A percentile compares a stretch with the other conserved stretches of the same genome.
Conservation (phyloP, 2,113 vertebrate genomes). For the Hippoglossus stenolepis region DNA sequence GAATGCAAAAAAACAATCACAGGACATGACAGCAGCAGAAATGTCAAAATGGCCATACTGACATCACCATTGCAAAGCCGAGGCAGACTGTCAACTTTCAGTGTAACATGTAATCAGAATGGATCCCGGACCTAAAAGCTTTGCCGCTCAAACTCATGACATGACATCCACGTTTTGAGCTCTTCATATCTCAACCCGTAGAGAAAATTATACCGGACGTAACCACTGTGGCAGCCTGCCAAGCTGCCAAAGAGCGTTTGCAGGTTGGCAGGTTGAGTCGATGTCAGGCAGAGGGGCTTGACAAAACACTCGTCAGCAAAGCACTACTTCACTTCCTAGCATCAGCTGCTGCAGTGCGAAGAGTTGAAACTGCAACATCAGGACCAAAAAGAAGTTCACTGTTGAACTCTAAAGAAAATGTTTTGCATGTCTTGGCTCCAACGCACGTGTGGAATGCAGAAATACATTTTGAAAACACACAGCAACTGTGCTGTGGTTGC, state of each 20-base stretch:
- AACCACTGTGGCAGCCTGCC: constrained; percentile 19
- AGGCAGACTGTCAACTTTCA: constrained; percentile 8
- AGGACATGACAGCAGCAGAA: constrained; percentile 7
- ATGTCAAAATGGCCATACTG: constrained; percentile 23
- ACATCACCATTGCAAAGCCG: constrained; percentile 32
- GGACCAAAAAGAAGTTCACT: too few species aligned
- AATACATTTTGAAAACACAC: background rate
- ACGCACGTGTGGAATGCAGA: background rate
- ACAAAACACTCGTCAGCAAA: constrained; percentile 6
- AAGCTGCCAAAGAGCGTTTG: constrained; percentile 14
- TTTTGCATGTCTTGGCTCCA: too few species aligned
- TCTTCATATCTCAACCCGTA: constrained; percentile 15
- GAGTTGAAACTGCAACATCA: background rate
- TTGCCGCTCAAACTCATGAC: constrained; percentile 13
- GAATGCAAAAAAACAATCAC: constrained; percentile 13
- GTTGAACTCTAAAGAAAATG: too few species aligned
- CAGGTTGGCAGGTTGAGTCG: constrained; percentile 22
- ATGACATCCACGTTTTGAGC: constrained; percentile 28
- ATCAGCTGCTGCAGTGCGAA: background rate
- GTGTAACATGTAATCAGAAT: constrained; percentile 16
- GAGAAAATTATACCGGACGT: constrained; percentile 28
- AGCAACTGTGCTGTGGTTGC: background rate
- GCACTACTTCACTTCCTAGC: background rate
- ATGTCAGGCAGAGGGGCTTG: constrained; percentile 11
- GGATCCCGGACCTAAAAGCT: constrained; percentile 25